These are phyloP conservation scores for Panopea generosa DNA, from an alignment of 2,888 invertebrate species.

Conservation along the genomic window DNA sequence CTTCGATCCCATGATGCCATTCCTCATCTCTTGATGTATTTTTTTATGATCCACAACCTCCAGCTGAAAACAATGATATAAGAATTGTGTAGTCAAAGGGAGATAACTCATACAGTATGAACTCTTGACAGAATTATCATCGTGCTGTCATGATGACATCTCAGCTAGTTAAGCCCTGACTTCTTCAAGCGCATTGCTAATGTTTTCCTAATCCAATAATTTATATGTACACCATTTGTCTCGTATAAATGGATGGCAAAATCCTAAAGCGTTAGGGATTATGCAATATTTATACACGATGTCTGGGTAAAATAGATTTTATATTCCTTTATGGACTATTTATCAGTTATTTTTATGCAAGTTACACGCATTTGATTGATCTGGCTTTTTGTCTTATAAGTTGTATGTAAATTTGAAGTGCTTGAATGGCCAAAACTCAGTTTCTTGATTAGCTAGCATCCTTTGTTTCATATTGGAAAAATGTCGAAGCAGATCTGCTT, in stretches of 20 bases:
- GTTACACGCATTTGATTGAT: neutral
- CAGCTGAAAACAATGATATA: too few species aligned
- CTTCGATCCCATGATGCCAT: too few species aligned
- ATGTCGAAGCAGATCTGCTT: too few species aligned
- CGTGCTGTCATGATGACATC: too few species aligned
- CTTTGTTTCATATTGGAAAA: too few species aligned
- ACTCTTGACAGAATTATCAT: too few species aligned
- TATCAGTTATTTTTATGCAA: constrained; percentile 20
- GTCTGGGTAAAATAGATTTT: constrained; percentile 33
- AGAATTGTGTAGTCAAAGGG: constrained; percentile 12
- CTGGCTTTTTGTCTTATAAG: constrained; percentile 1
- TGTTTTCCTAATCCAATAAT: constrained; percentile 26
- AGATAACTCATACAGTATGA: constrained; percentile 1
- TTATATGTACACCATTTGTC: constrained; percentile 31
- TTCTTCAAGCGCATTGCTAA: neutral
- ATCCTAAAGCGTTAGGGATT: constrained; percentile 10
- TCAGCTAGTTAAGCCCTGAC: too few species aligned
- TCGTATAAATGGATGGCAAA: constrained; percentile 16
- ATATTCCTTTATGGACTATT: constrained; percentile 27
- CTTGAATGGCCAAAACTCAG: too few species aligned
- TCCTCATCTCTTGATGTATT: too few species aligned
- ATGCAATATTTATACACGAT: constrained; percentile 33
- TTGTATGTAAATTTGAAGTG: neutral
- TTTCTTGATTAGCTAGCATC: neutral
- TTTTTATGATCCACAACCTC: too few species aligned